Conservation (phyloP, 2,797 vertebrate species). For the Miichthys miiuy region DNA sequence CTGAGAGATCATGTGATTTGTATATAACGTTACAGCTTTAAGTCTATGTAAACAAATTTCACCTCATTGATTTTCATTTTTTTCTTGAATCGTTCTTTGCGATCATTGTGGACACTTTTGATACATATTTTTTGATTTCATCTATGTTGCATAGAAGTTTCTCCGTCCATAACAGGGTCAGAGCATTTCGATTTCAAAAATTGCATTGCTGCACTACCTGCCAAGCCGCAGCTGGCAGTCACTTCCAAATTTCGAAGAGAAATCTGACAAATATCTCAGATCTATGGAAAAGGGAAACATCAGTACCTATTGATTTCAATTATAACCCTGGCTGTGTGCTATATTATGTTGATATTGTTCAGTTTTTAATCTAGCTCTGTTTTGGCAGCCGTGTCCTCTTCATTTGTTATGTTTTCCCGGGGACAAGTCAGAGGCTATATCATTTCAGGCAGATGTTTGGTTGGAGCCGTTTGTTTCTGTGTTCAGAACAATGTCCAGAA, state of each 20-base stretch:
- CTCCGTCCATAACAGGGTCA: slow-evolving; percentile 35
- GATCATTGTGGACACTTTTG: slow-evolving; percentile 24
- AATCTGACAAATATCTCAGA: slow-evolving; percentile 35
- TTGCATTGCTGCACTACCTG: slow-evolving; percentile 19
- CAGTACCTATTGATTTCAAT: slow-evolving; percentile 39
- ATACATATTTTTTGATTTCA: slow-evolving; percentile 35
- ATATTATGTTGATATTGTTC: slow-evolving; percentile 44
- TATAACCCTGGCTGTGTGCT: slow-evolving; percentile 21
- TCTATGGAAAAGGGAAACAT: slow-evolving; percentile 46
- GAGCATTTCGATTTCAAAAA: slow-evolving; percentile 45
- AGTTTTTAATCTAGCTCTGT: slow-evolving; percentile 37
- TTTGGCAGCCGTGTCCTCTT: slow-evolving; percentile 35
- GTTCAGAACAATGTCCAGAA: slow-evolving; percentile 31
- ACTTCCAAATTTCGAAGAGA: slow-evolving; percentile 31
- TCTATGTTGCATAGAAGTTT: slow-evolving; percentile 25
- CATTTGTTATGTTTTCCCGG: slow-evolving; percentile 30
- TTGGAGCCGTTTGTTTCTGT: slow-evolving; percentile 5
- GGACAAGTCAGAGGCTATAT: slow-evolving; percentile 20
- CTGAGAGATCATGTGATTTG: slow-evolving; percentile 21
- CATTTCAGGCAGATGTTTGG: slow-evolving; percentile 36
- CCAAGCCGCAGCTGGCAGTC: slow-evolving; percentile 53
- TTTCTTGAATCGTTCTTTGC: not conserved
- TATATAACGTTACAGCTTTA: slow-evolving; percentile 26
- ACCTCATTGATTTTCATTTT: not conserved
- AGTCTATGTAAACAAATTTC: slow-evolving; percentile 21